Evolutionary conservation across 2,113 vertebrate genomes (phyloP), one percentile per base, ranked within the genome.

Genomic region (Serilophus lunatus): DNA sequence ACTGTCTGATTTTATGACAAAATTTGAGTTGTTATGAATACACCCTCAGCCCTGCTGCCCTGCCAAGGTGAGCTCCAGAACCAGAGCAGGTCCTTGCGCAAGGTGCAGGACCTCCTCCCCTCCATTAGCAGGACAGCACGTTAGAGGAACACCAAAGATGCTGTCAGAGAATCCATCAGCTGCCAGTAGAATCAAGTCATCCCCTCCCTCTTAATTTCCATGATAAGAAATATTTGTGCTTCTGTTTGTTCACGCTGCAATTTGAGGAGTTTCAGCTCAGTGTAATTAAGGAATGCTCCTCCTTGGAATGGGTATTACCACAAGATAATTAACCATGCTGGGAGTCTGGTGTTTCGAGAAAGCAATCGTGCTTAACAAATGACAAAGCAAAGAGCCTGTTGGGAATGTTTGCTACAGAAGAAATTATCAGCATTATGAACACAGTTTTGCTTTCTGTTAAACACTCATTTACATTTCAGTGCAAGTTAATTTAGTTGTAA

Each of bases 401-500:
- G 23, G 94, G 88, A 87, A 51, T 4, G 72, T 93, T 82, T 71
- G 91, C 86, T 95, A 47, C 69, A 78, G 66, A 94, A 69, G 64
- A 92, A 94, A 81, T 95, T n/a, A 91, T 60, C 69, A 50, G 80
- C 83, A 75, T 60, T 86, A 88, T 36, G 56, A 94, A 83, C 53
- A 50, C 68, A 93, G 69, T 92, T 95, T 91, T 91, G 94, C 91
- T 86, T 94, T 93, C 92, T 95, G 75, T 84, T 92, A 97, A 95
- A 90, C 45, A 54, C 31, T 86, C 76, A 86, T 97, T 94, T 97
- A 94, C 82, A 95, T 96, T 90, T 85, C 90, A 54, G 78, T 79
- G 82, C 87, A 54, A 88, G 82, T 91, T 94, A 85, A 91, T 89
- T 95, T 71, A 91, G 79, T 24, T 96, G 76, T 85, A 57, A 87